Evolutionary conservation across 2,797 vertebrate genomes (phyloP).

Genomic region (Phrynocephalus guinanensis): DNA sequence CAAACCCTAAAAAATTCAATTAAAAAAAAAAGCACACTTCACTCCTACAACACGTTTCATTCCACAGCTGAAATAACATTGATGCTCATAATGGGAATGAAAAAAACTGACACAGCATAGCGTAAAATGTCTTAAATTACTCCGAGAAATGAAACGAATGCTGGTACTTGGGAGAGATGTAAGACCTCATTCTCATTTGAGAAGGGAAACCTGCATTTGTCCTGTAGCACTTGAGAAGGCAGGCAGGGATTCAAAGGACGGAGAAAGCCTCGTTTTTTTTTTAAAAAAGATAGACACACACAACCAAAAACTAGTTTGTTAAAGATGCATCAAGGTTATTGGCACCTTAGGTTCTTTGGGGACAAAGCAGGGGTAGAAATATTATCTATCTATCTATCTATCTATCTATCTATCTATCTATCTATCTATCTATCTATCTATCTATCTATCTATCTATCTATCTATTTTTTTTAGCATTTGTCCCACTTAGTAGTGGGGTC

Average conservation of each 20-base stretch:
- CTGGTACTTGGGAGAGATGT: background rate
- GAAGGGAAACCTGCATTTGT: background rate
- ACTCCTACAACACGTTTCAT: background rate
- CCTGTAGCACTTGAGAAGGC: background rate
- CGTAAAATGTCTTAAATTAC: conserved; percentile 7
- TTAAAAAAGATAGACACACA: too few species aligned
- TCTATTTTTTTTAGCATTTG: too few species aligned
- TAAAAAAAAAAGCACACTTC: conserved; percentile 26
- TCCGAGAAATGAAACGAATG: background rate
- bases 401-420: too few species aligned
- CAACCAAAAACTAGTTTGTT: background rate
- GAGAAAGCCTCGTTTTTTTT: background rate
- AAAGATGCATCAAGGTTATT: background rate
- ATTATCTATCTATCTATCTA: too few species aligned
- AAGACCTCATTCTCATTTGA: background rate
- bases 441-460: too few species aligned
- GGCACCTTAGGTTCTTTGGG: too few species aligned
- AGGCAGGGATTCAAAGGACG: background rate
- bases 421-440: too few species aligned
- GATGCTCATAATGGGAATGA: background rate
- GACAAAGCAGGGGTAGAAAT: too few species aligned
- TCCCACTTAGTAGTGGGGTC: too few species aligned
- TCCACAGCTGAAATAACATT: conserved; percentile 42
- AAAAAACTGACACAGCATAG: background rate
- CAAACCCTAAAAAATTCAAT: conserved; percentile 52